Percentiles rank a stretch among this genome's conserved stretches.
These are phyloP conservation scores for Belonocnema kinseyi DNA, from an alignment of 1,140 invertebrate genomes.

Conservation along the genomic window DNA sequence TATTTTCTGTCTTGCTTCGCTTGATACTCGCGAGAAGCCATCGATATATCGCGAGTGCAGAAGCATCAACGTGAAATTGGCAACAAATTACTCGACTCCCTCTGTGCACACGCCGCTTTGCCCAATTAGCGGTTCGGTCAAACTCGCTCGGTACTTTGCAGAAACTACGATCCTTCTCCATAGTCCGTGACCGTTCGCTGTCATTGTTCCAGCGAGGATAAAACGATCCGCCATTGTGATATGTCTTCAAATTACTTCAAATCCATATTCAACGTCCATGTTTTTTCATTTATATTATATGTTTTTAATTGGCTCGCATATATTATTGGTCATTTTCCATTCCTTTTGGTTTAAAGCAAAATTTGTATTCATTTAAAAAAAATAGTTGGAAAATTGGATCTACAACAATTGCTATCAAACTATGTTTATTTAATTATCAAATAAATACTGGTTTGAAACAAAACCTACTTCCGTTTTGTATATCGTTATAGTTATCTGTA, in stretches of 20 bases:
- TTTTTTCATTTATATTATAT: too few relatives aligned
- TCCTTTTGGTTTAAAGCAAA: too few relatives aligned
- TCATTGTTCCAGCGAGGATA: constrained; percentile 47
- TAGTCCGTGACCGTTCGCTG: constrained; percentile 49
- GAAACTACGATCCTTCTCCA: constrained; percentile 44
- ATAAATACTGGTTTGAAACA: too few relatives aligned
- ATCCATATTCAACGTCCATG: too few relatives aligned
- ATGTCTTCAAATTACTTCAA: constrained; percentile 36
- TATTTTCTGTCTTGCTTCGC: constrained; percentile 8
- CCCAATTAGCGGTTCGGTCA: constrained; percentile 56
- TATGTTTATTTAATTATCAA: too few relatives aligned
- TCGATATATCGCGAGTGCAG: constrained; percentile 49
- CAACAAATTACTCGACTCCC: constrained; percentile 59
- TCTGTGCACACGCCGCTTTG: constrained; percentile 46
- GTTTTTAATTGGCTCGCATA: too few relatives aligned
- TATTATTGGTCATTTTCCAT: too few relatives aligned
- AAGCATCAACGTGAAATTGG: constrained; percentile 58
- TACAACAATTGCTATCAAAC: too few relatives aligned
- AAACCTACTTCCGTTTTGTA: too few relatives aligned
- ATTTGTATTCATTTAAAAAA: too few relatives aligned
- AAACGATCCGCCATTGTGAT: constrained; percentile 45
- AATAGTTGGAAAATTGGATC: too few relatives aligned
- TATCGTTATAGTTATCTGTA: background rate
- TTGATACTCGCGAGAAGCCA: constrained; percentile 22
- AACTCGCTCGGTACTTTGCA: constrained; percentile 47